Conservation (phyloP, 2,113 vertebrate genomes). For the Phyllostomus hastatus region DNA sequence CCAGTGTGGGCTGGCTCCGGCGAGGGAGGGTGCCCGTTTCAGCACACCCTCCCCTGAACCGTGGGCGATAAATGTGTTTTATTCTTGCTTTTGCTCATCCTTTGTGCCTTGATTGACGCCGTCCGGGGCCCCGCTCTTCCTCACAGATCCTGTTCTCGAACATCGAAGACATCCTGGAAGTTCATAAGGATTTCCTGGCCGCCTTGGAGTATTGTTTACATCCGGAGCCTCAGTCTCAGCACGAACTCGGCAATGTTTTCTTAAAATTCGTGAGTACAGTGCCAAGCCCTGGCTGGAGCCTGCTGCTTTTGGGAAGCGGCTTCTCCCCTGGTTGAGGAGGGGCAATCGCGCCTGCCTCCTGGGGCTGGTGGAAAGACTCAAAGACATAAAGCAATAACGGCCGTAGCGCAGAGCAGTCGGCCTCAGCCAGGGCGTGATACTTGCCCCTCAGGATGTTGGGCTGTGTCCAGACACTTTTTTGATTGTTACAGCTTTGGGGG, state of each 20-base stretch:
- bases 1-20: neutral
- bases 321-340: neutral
- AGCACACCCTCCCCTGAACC: fast-evolving
- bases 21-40: neutral
- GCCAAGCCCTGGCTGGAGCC: neutral
- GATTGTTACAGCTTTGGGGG: neutral
- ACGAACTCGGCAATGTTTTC: slow-evolving; percentile 94
- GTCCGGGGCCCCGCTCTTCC: neutral
- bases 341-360: neutral
- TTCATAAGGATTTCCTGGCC: slow-evolving; percentile 92
- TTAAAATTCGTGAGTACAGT: slow-evolving; percentile 94
- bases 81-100: neutral
- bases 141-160: slow-evolving; percentile 97
- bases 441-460: neutral
- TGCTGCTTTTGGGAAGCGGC: neutral
- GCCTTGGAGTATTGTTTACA: slow-evolving; percentile 91
- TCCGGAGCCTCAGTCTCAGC: slow-evolving; percentile 94
- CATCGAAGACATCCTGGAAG: slow-evolving; percentile 95
- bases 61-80: fast-evolving
- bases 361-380: neutral
- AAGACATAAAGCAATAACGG: neutral
- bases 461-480: neutral
- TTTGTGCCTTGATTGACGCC: neutral
- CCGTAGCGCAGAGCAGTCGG: neutral
- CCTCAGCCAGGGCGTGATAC: neutral